Percentiles rank a stretch among this genome's conserved stretches.
Evolutionary conservation across 1,140 invertebrate species (phyloP).

Genomic region (Radopholus similis): DNA sequence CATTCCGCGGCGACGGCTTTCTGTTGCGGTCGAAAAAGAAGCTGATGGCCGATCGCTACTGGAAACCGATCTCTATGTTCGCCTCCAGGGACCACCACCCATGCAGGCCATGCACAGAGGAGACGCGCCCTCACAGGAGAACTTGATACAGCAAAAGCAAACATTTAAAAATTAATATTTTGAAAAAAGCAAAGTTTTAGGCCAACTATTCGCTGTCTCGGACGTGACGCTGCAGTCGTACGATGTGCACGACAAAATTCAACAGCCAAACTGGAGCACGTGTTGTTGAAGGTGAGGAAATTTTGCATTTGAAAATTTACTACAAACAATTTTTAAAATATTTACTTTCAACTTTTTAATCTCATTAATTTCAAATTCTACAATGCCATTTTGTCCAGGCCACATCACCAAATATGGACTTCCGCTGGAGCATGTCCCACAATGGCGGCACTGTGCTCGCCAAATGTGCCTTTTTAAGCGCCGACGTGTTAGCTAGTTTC

Average conservation of each 20-base stretch:
- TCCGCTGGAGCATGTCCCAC: slow-evolving; percentile 85
- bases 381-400: too few species aligned
- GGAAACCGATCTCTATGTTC: slow-evolving; percentile 94
- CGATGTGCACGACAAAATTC: slow-evolving; percentile 97
- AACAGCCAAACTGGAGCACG: slow-evolving; percentile 96
- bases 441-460: slow-evolving; percentile 91
- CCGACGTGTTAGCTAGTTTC: slow-evolving; percentile 85
- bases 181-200: too few species aligned
- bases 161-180: too few species aligned
- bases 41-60: slow-evolving; percentile 87
- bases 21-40: slow-evolving; percentile 71
- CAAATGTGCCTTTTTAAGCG: slow-evolving; percentile 84
- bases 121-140: slow-evolving; percentile 81
- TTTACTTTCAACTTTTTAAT: too few species aligned
- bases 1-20: slow-evolving; percentile 75
- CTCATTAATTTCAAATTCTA: too few species aligned
- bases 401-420: slow-evolving; percentile 90
- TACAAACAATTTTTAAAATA: too few species aligned
- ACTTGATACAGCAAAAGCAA: slow-evolving; percentile 39
- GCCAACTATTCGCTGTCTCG: slow-evolving; percentile 57
- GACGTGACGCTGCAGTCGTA: slow-evolving; percentile 56
- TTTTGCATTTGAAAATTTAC: too few species aligned
- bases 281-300: too few species aligned
- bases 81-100: slow-evolving; percentile 75
- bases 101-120: slow-evolving; percentile 76